A percentile compares a stretch with the other conserved stretches of the same genome.
Evolutionary conservation across 2,113 vertebrate species (phyloP).

Genomic region (Callionymus lyra): DNA sequence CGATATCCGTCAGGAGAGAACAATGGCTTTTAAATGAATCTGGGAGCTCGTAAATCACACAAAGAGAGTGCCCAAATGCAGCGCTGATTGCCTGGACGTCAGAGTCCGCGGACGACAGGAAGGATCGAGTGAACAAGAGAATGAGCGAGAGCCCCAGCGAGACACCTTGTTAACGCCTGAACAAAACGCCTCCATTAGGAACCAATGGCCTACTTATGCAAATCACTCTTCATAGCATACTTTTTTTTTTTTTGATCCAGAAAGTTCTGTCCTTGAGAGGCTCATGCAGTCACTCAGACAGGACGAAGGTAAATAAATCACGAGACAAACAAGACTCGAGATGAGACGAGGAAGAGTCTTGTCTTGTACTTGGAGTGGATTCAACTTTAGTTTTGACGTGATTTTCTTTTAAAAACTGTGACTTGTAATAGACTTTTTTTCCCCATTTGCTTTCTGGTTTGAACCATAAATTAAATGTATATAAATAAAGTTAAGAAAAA

Average conservation of each 20-base stretch:
- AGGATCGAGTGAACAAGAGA: constrained; percentile 47
- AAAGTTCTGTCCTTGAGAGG: constrained; percentile 57
- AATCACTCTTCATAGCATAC: constrained; percentile 44
- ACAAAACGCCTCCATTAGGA: constrained; percentile 68
- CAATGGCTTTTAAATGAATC: constrained; percentile 75
- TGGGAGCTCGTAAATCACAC: constrained; percentile 67
- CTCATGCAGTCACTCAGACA: constrained; percentile 37
- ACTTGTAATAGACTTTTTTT: too few relatives aligned
- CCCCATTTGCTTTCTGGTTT: too few relatives aligned
- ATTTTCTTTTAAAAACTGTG: too few relatives aligned
- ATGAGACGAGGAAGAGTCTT: too few relatives aligned
- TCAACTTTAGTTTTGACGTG: too few relatives aligned
- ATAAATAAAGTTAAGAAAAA: too few relatives aligned
- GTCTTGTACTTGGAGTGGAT: too few relatives aligned
- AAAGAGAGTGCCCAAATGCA: constrained; percentile 63
- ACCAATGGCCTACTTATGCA: constrained; percentile 65
- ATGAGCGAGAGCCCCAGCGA: constrained; percentile 56
- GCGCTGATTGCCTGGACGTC: constrained; percentile 62
- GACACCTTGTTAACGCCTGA: constrained; percentile 67
- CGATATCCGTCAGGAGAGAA: constrained; percentile 64
- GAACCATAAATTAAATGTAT: too few relatives aligned
- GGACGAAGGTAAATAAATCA: constrained; percentile 57
- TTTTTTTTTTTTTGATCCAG: constrained; percentile 20
- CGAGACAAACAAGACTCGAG: constrained; percentile 30
- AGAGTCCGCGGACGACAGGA: constrained; percentile 57